Base-by-base conservation (phyloP, 1,140 invertebrate species). In the Zaprionus kolodkinae region DNA sequence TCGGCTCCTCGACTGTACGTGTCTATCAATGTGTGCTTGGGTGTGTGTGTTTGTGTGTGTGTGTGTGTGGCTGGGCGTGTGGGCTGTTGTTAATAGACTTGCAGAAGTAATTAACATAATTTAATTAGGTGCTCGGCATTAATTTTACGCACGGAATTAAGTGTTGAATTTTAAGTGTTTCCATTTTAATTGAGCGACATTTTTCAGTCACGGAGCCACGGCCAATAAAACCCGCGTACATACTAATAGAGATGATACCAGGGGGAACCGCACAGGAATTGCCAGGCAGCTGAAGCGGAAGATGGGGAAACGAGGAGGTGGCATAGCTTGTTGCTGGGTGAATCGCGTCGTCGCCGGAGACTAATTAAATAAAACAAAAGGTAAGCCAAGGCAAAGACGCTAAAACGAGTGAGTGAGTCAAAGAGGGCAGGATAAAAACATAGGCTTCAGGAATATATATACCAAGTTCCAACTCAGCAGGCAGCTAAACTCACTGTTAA, bases 91-190 rank as follows among this genome's bases (percentile, higher is more conserved):
- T 89, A 85, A 89, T 89, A 89, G 85, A 89, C 85, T 84, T 81
- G 72, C 75, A 76, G 79, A 77, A 78, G 78, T 89, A 89, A 89
- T 89, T 89, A 89, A 89, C 85, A 89, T 89, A 89, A 89, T 89
- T 89, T 89, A 89, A 89, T 89, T 89, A 90, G 84, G 85, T 89
- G 85, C 86, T 89, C 74, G 86, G 86, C 87, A 89, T 89, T 89
- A 85, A 89, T 89, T 89, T 89, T 89, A 89, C 85, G 86, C 85
- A 89, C 85, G 81, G 84, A 89, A 85, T 89, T 85, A 89, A 89
- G 86, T 89, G 85, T 89, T 89, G 85, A 89, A 81, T 89, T 89
- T 89, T 89, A 89, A 89, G 85, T 89, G 85, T 89, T 74, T 88
- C 73, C 85, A 89, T 82, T 88, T 88, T 88, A 88, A 88, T 88